A percentile compares a stretch with the other conserved stretches of the same genome.
Conservation (phyloP, 1,140 invertebrate species). For the Papilio helenus region DNA sequence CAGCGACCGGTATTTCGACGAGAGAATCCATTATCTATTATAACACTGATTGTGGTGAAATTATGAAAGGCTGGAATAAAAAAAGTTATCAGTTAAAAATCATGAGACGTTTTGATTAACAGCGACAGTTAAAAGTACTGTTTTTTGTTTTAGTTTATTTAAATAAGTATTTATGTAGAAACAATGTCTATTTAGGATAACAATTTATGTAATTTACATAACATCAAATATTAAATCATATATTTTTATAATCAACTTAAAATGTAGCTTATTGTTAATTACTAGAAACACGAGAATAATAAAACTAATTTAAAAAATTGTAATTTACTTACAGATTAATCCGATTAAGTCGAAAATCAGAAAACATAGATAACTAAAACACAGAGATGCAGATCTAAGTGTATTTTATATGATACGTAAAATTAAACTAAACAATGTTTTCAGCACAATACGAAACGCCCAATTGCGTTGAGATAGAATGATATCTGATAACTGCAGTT, state of each 20-base stretch:
- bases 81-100: neutral
- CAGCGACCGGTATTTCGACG: conserved; percentile 43
- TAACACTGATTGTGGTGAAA: neutral
- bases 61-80: neutral
- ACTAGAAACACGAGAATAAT: too few relatives aligned
- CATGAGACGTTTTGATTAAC: neutral
- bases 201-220: too few relatives aligned
- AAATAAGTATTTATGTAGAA: too few relatives aligned
- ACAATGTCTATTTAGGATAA: too few relatives aligned
- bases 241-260: too few relatives aligned
- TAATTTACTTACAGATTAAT: too few relatives aligned
- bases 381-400: neutral
- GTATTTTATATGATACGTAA: neutral
- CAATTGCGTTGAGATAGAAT: neutral
- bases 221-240: too few relatives aligned
- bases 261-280: too few relatives aligned
- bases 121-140: too few relatives aligned
- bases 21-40: conserved; percentile 52
- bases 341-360: neutral
- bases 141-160: too few relatives aligned
- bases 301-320: too few relatives aligned
- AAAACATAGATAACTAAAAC: neutral
- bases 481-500: neutral
- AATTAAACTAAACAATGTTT: neutral
- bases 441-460: neutral